phyloP scores from a whole-genome alignment of 2,888 invertebrate genomes.

The Entomobrya multifasciata region DNA sequence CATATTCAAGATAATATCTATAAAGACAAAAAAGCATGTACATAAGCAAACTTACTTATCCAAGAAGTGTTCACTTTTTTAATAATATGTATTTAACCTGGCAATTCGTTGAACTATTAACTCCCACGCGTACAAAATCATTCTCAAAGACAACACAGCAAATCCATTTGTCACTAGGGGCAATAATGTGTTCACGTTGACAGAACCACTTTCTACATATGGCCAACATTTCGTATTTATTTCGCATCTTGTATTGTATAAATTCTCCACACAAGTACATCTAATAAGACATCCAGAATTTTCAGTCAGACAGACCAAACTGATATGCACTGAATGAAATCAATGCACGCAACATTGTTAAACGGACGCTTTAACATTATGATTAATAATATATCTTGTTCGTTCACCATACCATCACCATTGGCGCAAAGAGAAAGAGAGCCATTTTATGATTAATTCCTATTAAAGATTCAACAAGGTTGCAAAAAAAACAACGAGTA shows the following conservation, averaged over 20 bases:
- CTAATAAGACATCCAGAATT: background rate
- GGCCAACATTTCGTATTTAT: constrained; percentile 65
- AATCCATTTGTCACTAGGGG: constrained; percentile 67
- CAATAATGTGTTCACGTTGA: constrained; percentile 45
- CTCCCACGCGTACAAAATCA: constrained; percentile 55
- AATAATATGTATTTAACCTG: background rate
- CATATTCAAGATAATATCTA: background rate
- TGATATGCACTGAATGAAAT: background rate
- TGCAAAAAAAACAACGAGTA: constrained; percentile 37
- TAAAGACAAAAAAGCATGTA: background rate
- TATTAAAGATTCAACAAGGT: constrained; percentile 63
- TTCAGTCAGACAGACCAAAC: background rate
- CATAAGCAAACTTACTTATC: too few relatives aligned
- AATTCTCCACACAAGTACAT: background rate
- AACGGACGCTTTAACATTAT: background rate
- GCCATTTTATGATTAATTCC: constrained; percentile 60
- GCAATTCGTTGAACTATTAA: constrained; percentile 42
- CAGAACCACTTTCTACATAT: constrained; percentile 72
- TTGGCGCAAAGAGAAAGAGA: constrained; percentile 2
- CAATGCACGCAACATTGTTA: background rate
- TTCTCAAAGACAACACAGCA: constrained; percentile 30
- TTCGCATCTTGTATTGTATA: background rate
- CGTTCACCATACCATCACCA: background rate
- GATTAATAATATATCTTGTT: constrained; percentile 5
- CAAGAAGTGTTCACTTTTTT: background rate